Conservation (phyloP, 1,140 invertebrate genomes). For the Polyergus mexicanus region DNA sequence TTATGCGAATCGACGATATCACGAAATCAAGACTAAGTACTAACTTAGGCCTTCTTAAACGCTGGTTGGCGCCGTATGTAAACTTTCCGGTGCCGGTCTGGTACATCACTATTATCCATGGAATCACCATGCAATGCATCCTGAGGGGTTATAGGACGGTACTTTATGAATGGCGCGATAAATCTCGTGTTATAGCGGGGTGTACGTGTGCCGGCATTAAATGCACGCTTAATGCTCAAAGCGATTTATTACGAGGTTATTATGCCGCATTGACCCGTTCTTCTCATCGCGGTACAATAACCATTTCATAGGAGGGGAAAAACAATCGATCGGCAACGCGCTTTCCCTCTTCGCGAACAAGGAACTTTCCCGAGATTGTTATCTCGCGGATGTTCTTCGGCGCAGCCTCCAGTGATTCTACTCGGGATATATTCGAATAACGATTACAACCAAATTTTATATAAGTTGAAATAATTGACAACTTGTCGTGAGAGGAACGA, state of each 20-base stretch:
- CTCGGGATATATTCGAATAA: background rate
- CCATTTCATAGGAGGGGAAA: constrained; percentile 16
- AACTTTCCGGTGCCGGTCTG: constrained; percentile 28
- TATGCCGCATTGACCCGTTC: constrained; percentile 41
- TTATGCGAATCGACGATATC: constrained; percentile 30
- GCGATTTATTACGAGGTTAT: constrained; percentile 74
- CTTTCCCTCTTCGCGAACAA: constrained; percentile 14
- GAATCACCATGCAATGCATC: constrained; percentile 4
- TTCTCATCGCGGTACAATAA: constrained; percentile 41
- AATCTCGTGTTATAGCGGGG: constrained; percentile 64
- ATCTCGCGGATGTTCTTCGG: background rate
- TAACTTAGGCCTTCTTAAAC: constrained; percentile 32
- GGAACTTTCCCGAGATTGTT: constrained; percentile 42
- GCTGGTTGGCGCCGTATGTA: background rate
- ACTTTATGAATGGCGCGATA: constrained; percentile 71
- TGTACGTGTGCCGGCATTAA: constrained; percentile 63
- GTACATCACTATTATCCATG: constrained; percentile 43
- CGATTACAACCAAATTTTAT: background rate
- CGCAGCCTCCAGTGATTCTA: background rate
- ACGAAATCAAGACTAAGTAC: background rate
- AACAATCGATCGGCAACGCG: constrained; percentile 34
- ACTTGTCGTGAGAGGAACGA: background rate
- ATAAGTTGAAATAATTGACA: constrained; percentile 23
- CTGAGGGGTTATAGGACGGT: constrained; percentile 59
- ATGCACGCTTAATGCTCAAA: constrained; percentile 65